phyloP scores from a whole-genome alignment of 2,888 invertebrate species.

The Nomada hirtipes region DNA sequence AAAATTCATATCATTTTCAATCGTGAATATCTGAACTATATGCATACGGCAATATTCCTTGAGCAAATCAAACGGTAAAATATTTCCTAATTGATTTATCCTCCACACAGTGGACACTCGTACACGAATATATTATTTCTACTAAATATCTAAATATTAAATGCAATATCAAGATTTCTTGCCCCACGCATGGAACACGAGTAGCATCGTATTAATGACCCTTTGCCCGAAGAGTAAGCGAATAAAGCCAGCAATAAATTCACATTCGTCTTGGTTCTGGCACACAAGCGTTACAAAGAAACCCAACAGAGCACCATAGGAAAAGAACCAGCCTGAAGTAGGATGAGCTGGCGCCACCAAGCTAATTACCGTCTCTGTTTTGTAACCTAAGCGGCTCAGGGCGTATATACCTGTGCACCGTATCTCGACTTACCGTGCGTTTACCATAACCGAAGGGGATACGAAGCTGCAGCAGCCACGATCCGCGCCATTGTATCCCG shows the following conservation, averaged over 20 bases:
- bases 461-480: constrained; percentile 41
- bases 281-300: constrained; percentile 49
- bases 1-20: too few species aligned
- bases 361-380: constrained; percentile 79
- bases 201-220: too few species aligned
- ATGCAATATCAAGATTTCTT: too few species aligned
- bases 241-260: not conserved
- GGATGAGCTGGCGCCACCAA: constrained; percentile 71
- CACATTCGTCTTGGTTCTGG: too few species aligned
- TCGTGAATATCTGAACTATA: too few species aligned
- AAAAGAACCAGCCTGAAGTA: constrained; percentile 48
- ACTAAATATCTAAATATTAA: too few species aligned
- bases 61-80: too few species aligned
- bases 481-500: constrained; percentile 65
- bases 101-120: too few species aligned
- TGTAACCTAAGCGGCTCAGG: constrained; percentile 77
- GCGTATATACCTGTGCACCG: constrained; percentile 62
- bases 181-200: too few species aligned
- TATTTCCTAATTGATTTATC: too few species aligned
- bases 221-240: not conserved
- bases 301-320: constrained; percentile 11
- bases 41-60: too few species aligned
- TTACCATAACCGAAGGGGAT: constrained; percentile 73
- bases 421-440: constrained; percentile 76
- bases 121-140: too few species aligned